These are phyloP conservation scores for Brachyptera risi DNA, from an alignment of 2,888 invertebrate species.

Conservation along the genomic window DNA sequence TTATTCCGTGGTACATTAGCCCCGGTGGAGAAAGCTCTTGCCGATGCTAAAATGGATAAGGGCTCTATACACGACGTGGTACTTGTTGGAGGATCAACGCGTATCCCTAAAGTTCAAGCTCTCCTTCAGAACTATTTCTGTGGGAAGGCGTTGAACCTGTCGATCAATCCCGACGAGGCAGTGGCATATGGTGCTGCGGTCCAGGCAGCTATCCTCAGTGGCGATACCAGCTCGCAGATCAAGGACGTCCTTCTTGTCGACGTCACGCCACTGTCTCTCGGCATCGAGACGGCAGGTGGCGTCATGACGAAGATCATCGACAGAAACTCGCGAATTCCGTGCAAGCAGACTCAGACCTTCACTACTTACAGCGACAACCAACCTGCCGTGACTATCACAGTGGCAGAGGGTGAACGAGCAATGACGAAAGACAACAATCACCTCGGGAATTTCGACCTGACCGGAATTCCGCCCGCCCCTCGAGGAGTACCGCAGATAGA, in stretches of 20 bases:
- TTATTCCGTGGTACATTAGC: conserved; percentile 94
- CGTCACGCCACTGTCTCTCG: too few relatives aligned
- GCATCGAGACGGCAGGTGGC: conserved; percentile 75
- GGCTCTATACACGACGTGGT: conserved; percentile 85
- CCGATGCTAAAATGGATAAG: conserved; percentile 95
- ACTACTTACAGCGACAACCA: conserved; percentile 81
- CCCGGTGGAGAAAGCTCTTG: conserved; percentile 92
- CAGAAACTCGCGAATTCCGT: too few relatives aligned
- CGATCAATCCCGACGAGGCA: conserved; percentile 96
- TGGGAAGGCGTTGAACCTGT: conserved; percentile 93
- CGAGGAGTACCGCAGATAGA: conserved; percentile 45
- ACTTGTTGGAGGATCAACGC: conserved; percentile 91
- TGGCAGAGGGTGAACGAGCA: too few relatives aligned
- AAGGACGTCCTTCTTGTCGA: conserved; percentile 82
- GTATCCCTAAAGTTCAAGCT: conserved; percentile 97
- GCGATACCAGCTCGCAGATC: conserved; percentile 51
- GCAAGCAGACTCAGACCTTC: too few relatives aligned
- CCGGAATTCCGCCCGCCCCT: conserved; percentile 43
- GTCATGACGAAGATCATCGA: conserved; percentile 79
- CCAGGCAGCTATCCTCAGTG: conserved; percentile 88
- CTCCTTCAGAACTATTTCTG: conserved; percentile 88
- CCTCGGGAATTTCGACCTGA: conserved; percentile 36
- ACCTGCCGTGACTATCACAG: conserved; percentile 54
- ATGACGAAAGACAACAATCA: conserved; percentile 49
- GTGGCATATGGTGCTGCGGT: conserved; percentile 97